A percentile compares a stretch with the other conserved stretches of the same genome.
phyloP scores from a whole-genome alignment of 2,797 vertebrate species.

The Eurystomus glaucurus region DNA sequence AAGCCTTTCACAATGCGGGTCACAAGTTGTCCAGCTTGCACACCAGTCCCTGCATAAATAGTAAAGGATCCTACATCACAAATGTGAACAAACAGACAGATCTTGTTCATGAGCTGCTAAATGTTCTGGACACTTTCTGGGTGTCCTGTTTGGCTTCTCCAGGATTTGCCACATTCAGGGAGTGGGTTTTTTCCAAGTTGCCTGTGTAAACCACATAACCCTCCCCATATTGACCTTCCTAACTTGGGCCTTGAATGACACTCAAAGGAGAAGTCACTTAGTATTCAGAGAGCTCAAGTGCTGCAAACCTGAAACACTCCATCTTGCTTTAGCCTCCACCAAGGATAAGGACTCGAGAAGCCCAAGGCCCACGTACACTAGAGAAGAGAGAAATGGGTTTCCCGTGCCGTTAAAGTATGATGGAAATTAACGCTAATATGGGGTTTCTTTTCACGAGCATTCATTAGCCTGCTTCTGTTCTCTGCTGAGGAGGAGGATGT shows the following conservation, averaged over 20 bases:
- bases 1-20: not conserved
- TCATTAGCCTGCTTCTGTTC: not conserved
- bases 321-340: not conserved
- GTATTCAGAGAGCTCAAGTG: not conserved
- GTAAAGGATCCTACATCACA: not conserved
- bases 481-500: not conserved
- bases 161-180: fast-evolving
- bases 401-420: not conserved
- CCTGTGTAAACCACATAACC: fast-evolving
- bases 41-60: not conserved
- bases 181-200: not conserved
- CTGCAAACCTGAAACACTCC: not conserved
- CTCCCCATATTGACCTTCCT: not conserved
- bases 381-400: not conserved
- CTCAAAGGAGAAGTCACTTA: not conserved
- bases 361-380: fast-evolving
- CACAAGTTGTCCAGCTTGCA: fast-evolving
- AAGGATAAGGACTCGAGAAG: not conserved
- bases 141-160: not conserved
- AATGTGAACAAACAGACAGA: not conserved
- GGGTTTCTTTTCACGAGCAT: not conserved
- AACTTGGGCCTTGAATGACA: not conserved
- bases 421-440: not conserved
- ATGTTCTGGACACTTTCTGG: not conserved
- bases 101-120: fast-evolving